phyloP scores from a whole-genome alignment of 2,888 invertebrate genomes.

The Sinohyriopsis cumingii region DNA sequence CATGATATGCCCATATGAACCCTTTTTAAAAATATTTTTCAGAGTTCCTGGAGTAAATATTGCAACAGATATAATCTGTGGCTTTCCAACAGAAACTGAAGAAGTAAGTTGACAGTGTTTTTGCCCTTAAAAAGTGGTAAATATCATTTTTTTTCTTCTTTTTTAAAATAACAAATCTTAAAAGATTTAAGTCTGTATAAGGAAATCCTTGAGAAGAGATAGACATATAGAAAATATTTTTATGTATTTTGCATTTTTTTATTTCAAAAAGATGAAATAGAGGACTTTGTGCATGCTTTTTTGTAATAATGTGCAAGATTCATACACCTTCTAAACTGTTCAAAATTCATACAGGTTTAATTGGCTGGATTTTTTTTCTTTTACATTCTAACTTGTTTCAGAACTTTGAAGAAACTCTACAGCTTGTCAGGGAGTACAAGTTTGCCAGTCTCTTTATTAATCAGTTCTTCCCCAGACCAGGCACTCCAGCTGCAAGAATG shows the following conservation, averaged over 20 bases:
- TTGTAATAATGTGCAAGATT: too few relatives aligned
- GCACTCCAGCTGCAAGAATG: slow-evolving; percentile 96
- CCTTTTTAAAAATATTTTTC: slow-evolving; percentile 17
- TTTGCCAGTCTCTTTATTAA: slow-evolving; percentile 98
- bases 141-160: not conserved
- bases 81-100: slow-evolving; percentile 96
- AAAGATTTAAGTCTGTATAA: too few relatives aligned
- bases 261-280: too few relatives aligned
- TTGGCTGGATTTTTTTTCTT: not conserved
- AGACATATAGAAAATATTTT: too few relatives aligned
- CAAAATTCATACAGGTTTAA: too few relatives aligned
- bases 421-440: slow-evolving; percentile 86
- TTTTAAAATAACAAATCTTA: too few relatives aligned
- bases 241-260: too few relatives aligned
- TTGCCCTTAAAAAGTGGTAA: not conserved
- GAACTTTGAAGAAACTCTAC: slow-evolving; percentile 91
- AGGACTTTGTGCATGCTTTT: too few relatives aligned
- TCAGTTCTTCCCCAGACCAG: slow-evolving; percentile 96
- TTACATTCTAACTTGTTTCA: slow-evolving; percentile 34
- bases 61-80: slow-evolving; percentile 98
- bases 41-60: slow-evolving; percentile 93
- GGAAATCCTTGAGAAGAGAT: too few relatives aligned
- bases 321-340: too few relatives aligned
- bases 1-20: too few relatives aligned
- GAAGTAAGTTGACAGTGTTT: slow-evolving; percentile 56